Evolutionary conservation across 2,888 invertebrate species (phyloP).

Genomic region (Trissoscelio sp.): DNA sequence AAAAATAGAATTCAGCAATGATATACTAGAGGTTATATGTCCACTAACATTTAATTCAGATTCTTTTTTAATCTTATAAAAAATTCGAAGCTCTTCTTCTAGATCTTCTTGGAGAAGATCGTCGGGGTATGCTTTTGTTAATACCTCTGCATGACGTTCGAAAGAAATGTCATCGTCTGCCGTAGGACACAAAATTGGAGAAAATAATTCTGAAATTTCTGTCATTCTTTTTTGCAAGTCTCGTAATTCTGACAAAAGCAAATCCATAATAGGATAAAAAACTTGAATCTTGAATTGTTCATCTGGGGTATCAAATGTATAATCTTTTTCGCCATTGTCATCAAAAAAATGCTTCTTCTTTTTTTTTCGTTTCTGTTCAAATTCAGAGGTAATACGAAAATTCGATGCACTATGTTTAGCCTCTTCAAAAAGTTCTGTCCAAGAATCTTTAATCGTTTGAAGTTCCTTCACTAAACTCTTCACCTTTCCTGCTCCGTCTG

Average conservation of each 20-base stretch:
- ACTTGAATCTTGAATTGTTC: slow-evolving; percentile 11
- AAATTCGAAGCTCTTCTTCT: background rate
- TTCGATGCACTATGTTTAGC: background rate
- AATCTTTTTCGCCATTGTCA: background rate
- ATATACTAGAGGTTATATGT: background rate
- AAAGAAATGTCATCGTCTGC: background rate
- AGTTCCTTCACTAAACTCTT: background rate
- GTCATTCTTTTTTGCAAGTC: slow-evolving; percentile 7
- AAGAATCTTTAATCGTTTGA: slow-evolving; percentile 19
- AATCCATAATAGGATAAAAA: slow-evolving; percentile 17
- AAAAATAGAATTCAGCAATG: slow-evolving; percentile 1
- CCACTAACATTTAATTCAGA: background rate
- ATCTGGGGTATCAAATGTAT: slow-evolving; percentile 11
- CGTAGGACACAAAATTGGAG: slow-evolving; percentile 8
- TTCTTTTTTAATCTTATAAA: background rate
- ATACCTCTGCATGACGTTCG: background rate
- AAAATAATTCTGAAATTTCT: background rate
- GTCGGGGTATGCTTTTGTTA: background rate
- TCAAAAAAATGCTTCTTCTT: slow-evolving; percentile 10
- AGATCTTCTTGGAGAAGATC: slow-evolving; percentile 3
- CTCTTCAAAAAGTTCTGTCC: background rate
- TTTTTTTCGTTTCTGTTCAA: background rate
- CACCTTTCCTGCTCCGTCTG: background rate
- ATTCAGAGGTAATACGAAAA: slow-evolving; percentile 14
- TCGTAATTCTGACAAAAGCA: background rate